Conservation (phyloP, 2,797 vertebrate genomes). For the Martes flavigula region DNA sequence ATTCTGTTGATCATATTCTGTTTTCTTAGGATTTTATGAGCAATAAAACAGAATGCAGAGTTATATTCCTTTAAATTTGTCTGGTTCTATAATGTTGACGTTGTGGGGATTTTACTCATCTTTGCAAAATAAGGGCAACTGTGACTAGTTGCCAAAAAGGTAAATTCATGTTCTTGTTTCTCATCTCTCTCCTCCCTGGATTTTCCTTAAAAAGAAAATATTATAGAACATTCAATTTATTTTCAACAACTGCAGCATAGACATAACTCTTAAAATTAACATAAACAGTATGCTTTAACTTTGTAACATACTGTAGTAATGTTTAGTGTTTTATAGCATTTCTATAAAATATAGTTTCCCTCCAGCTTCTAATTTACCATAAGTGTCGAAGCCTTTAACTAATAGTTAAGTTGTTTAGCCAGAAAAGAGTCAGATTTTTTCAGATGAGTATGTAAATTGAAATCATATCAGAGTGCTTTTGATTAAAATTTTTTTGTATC, state of each 20-base stretch:
- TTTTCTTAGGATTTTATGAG: neutral
- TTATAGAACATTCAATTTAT: neutral
- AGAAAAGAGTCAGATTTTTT: neutral
- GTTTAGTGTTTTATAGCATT: conserved; percentile 16
- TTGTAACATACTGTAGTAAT: neutral
- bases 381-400: conserved; percentile 31
- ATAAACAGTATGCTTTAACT: neutral
- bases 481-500: neutral
- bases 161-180: neutral
- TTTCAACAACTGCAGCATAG: neutral
- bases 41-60: neutral
- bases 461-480: neutral
- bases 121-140: neutral
- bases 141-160: neutral
- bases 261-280: neutral
- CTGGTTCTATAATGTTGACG: neutral
- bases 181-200: neutral
- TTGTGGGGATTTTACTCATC: neutral
- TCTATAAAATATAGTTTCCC: neutral
- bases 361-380: neutral
- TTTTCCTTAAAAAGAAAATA: conserved; percentile 39
- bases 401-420: neutral
- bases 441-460: neutral
- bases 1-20: neutral
- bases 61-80: neutral